Conservation (phyloP, 2,113 vertebrate genomes). For the Lates calcarifer region DNA sequence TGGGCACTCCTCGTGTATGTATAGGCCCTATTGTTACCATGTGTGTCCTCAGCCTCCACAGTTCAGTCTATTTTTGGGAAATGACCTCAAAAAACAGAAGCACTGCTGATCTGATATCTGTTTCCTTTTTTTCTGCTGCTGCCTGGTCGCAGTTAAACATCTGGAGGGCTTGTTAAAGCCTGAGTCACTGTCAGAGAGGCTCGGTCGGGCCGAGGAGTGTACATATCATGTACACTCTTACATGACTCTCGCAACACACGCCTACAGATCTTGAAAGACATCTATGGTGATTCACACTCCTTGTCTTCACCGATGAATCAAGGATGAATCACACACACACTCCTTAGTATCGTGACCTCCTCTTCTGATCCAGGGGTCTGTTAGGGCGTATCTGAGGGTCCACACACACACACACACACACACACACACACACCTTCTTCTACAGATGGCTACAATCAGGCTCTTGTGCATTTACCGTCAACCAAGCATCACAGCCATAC, state of each 20-base stretch:
- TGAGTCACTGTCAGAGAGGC: conserved; percentile 71
- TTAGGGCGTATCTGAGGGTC: conserved; percentile 16
- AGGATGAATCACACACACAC: conserved; percentile 56
- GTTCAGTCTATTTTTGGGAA: conserved; percentile 69
- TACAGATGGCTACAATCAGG: conserved; percentile 49
- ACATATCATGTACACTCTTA: conserved; percentile 14
- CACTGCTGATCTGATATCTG: conserved; percentile 42
- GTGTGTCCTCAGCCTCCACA: conserved; percentile 57
- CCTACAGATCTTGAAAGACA: conserved; percentile 45
- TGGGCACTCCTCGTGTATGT: conserved; percentile 21
- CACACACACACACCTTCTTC: conserved; percentile 22
- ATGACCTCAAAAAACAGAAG: conserved; percentile 68
- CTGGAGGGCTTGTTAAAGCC: conserved; percentile 49
- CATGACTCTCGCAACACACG: conserved; percentile 45
- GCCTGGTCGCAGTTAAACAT: conserved; percentile 37
- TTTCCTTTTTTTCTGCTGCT: conserved; percentile 39
- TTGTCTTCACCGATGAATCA: conserved; percentile 8
- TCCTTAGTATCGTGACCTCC: conserved; percentile 42
- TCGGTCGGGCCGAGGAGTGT: not conserved
- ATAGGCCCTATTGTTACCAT: conserved; percentile 68
- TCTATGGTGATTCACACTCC: conserved; percentile 47
- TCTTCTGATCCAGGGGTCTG: conserved; percentile 52
- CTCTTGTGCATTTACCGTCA: conserved; percentile 55
- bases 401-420: not conserved
- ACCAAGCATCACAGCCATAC: conserved; percentile 5